Evolutionary conservation across 2,113 vertebrate species (phyloP).

Genomic region (Neolamprologus modestus): DNA sequence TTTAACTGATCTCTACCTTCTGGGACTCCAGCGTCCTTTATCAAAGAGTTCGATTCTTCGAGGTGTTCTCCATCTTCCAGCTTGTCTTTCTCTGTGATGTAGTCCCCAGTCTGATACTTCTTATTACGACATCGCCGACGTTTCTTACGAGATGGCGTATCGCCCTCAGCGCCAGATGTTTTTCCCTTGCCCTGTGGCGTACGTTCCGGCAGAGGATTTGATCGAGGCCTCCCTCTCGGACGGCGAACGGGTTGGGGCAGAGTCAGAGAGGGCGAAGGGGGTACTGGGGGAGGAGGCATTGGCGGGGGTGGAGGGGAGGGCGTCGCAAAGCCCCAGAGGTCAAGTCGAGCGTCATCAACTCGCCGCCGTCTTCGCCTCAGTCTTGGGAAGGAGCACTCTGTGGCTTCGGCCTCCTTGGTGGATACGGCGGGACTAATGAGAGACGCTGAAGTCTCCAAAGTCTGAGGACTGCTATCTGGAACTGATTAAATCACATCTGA

Average conservation of each 20-base stretch:
- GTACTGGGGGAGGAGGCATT: slow-evolving; percentile 16
- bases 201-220: slow-evolving; percentile 56
- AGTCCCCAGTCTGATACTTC: slow-evolving; percentile 93
- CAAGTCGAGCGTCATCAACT: slow-evolving; percentile 63
- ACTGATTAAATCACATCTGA: slow-evolving; percentile 22
- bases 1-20: slow-evolving; percentile 41
- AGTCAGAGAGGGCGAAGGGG: slow-evolving; percentile 16
- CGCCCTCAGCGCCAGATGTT: slow-evolving; percentile 7
- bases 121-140: slow-evolving; percentile 85
- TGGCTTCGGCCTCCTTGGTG: slow-evolving; percentile 37
- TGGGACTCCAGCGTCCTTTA: slow-evolving; percentile 72
- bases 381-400: slow-evolving; percentile 49
- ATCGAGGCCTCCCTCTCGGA: slow-evolving; percentile 71
- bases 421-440: slow-evolving; percentile 3
- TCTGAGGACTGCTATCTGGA: slow-evolving; percentile 43
- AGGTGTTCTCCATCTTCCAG: slow-evolving; percentile 62
- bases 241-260: slow-evolving; percentile 47
- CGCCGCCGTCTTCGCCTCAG: slow-evolving; percentile 68
- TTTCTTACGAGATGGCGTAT: slow-evolving; percentile 76
- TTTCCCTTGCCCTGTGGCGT: slow-evolving; percentile 33
- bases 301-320: slow-evolving; percentile 60
- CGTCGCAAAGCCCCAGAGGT: slow-evolving; percentile 70
- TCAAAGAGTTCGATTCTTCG: slow-evolving; percentile 50
- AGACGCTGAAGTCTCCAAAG: slow-evolving; percentile 7
- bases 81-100: slow-evolving; percentile 83